These are phyloP conservation scores for Sapajus apella DNA, from an alignment of 2,113 vertebrate species.

Conservation along the genomic window DNA sequence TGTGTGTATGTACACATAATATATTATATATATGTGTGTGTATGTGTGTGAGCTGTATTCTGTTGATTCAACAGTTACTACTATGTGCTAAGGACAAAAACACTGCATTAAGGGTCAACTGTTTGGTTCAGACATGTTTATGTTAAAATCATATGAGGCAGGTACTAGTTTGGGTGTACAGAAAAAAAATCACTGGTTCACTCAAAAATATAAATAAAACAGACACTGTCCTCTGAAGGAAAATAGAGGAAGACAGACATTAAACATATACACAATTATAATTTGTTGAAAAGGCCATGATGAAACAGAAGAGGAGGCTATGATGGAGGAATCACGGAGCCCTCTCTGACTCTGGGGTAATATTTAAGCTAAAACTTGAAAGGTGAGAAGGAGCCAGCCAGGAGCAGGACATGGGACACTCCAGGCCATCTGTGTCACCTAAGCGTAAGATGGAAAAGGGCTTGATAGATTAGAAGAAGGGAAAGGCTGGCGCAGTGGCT, in stretches of 20 bases:
- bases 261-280: neutral
- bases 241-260: neutral
- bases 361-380: neutral
- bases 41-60: neutral
- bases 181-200: slow-evolving; percentile 11
- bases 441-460: neutral
- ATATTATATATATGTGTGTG: neutral
- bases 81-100: neutral
- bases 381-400: neutral
- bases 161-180: neutral
- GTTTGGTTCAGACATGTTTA: neutral
- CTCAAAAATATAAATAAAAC: slow-evolving; percentile 37
- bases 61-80: neutral
- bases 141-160: neutral
- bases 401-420: neutral
- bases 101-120: neutral
- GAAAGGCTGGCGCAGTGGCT: neutral
- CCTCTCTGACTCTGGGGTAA: neutral
- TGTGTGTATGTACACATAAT: neutral
- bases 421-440: neutral
- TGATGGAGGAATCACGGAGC: neutral
- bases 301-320: neutral
- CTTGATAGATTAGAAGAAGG: neutral
- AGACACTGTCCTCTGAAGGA: neutral
- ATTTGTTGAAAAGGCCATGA: neutral